Percentiles rank a stretch among this genome's conserved stretches.
Evolutionary conservation across 2,113 vertebrate species (phyloP).

Genomic region (human (Homo sapiens)): GRCh38 chr7:90187501-90188000

Average conservation of each 20-base stretch:
- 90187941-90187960: too few species aligned
- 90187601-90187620: background rate
- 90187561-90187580: background rate
- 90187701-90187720: background rate
- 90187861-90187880: background rate
- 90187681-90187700: background rate
- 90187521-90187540: background rate
- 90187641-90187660: background rate
- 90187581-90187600: background rate
- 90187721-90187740: background rate
- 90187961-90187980: too few species aligned
- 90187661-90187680: background rate
- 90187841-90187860: background rate
- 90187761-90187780: background rate
- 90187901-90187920: too few species aligned
- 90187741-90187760: background rate
- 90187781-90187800: background rate
- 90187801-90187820: background rate
- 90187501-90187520: slow-evolving; percentile 6
- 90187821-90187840: background rate
- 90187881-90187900: background rate
- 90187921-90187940: too few species aligned
- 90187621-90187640: background rate
- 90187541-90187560: background rate
- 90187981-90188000: background rate